These are phyloP conservation scores for Gobius niger DNA, from an alignment of 2,113 vertebrate species.

Conservation along the genomic window DNA sequence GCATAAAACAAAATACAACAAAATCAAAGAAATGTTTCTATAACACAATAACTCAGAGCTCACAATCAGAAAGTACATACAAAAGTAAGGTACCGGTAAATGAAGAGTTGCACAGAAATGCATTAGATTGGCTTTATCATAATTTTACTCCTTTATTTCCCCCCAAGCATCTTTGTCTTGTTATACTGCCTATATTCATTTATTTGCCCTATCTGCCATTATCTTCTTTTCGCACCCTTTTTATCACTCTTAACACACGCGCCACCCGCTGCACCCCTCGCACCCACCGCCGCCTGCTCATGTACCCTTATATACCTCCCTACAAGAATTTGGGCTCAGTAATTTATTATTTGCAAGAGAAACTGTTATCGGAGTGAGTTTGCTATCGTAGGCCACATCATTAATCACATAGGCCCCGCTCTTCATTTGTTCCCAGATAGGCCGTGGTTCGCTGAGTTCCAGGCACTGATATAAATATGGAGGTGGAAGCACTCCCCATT, in stretches of 20 bases:
- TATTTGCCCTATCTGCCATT: constrained; percentile 28
- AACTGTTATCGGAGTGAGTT: constrained; percentile 79
- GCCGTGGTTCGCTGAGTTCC: constrained; percentile 69
- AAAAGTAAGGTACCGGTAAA: not conserved
- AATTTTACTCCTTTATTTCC: not conserved
- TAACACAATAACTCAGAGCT: too few relatives aligned
- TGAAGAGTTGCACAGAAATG: not conserved
- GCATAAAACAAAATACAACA: too few relatives aligned
- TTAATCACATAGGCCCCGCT: constrained; percentile 76
- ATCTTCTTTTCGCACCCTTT: constrained; percentile 25
- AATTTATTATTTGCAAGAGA: constrained; percentile 82
- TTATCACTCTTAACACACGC: constrained; percentile 31
- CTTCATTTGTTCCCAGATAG: constrained; percentile 82
- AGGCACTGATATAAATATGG: constrained; percentile 80
- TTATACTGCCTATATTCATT: constrained; percentile 27
- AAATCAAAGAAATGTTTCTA: too few relatives aligned
- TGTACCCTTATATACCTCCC: constrained; percentile 51
- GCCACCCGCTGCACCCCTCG: not conserved
- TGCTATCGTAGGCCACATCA: constrained; percentile 78
- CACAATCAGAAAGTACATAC: too few relatives aligned
- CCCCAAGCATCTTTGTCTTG: constrained; percentile 1
- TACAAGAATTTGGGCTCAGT: constrained; percentile 69
- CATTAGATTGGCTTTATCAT: not conserved
- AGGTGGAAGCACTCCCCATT: constrained; percentile 62
- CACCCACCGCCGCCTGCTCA: constrained; percentile 8